Conservation (phyloP, 2,797 vertebrate species). For the Anguilla megastoma region DNA sequence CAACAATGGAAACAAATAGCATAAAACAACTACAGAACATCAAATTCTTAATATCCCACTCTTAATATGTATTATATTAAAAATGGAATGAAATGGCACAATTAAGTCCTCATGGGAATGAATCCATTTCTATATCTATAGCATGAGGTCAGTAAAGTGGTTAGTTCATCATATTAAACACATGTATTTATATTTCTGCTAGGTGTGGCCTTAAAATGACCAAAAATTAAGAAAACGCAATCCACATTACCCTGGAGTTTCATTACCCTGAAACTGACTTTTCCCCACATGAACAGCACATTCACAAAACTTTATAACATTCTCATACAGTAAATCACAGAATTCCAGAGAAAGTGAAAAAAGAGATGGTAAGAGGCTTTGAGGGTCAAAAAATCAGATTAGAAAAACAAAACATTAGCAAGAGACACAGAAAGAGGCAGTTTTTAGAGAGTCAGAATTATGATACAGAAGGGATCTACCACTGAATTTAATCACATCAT, state of each 20-base stretch:
- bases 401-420: neutral
- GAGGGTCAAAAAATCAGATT: neutral
- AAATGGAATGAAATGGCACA: neutral
- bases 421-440: conserved; percentile 15
- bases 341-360: neutral
- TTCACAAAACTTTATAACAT: neutral
- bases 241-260: neutral
- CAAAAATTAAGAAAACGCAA: neutral
- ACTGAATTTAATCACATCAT: neutral
- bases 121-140: neutral
- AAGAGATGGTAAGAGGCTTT: neutral
- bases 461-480: neutral
- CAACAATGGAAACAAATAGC: neutral
- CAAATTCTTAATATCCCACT: neutral
- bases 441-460: conserved; percentile 34
- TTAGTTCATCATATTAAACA: neutral
- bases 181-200: neutral
- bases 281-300: neutral
- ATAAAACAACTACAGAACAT: neutral
- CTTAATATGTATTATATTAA: neutral
- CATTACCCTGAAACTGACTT: neutral
- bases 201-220: neutral
- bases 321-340: neutral
- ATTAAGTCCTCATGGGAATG: neutral
- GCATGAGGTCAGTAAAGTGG: neutral